Base-by-base conservation (phyloP, 2,888 invertebrate species). In the Phalera bucephala region DNA sequence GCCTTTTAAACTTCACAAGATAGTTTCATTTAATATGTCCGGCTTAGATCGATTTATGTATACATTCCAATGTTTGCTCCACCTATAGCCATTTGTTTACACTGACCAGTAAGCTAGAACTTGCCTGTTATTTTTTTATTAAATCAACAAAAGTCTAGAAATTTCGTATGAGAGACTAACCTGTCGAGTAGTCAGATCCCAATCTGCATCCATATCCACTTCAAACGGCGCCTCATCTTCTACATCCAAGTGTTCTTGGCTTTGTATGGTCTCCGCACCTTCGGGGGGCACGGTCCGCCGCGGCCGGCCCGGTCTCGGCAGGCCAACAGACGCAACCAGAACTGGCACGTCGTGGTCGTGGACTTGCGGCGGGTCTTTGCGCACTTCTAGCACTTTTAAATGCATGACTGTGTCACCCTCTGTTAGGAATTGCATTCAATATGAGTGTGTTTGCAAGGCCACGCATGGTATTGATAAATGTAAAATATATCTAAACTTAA, bases 181-280 rank as follows among this genome's bases (percentile, higher is more conserved):
- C 92, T 97, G 97, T 75, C 97, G 95, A 0, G 98, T 98, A 0
- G 98, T 98, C 19, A 98, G 91, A 73, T 98, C 98, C 97, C 98
- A 98, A 43, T 95, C 94, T 23, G 95, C 93, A 3, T 79, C 79
- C 43, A 77, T 45, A 33, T 84, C 78, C 0, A 87, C 62, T 47
- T 82, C 75, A 20, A 84, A 78, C 0, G 91, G 88, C 30, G 92
- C 91, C 17, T 93, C 93, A 11, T 92, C 90, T 29, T 93, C 92
- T 7, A 92, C 83, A 32, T 93, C 93, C 1, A 90, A 64, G 15
- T 84, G 80, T 30, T 82, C 76, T 22, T 71, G 75, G 44, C 64
- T 67, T 39, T 67, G 74, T 1, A 47, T 45, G 10, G 27, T 69
- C 23, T 72, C 72, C 0, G 67, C 41, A 19, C 68, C 69, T 1